Evolutionary conservation across 2,888 invertebrate genomes (phyloP).

Genomic region (Andrena chrysosceles): DNA sequence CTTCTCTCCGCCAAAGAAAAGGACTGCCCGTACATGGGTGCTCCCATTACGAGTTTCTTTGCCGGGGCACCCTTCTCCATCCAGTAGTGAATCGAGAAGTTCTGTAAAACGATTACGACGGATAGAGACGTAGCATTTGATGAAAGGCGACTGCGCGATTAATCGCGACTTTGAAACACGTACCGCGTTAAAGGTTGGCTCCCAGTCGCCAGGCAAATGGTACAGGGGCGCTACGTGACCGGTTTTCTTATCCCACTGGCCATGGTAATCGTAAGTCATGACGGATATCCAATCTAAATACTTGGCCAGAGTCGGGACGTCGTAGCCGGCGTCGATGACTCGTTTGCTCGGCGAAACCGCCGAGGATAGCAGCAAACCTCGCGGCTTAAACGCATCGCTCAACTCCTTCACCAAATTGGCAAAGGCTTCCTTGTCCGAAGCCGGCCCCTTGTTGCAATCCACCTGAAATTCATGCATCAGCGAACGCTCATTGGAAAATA

Average conservation of each 20-base stretch:
- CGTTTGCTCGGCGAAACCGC: slow-evolving; percentile 94
- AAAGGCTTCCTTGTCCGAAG: slow-evolving; percentile 93
- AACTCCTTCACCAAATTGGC: slow-evolving; percentile 91
- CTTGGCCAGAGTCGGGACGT: slow-evolving; percentile 90
- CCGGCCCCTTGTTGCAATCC: slow-evolving; percentile 93
- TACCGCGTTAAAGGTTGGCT: slow-evolving; percentile 92
- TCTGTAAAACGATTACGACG: slow-evolving; percentile 85
- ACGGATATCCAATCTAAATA: slow-evolving; percentile 96
- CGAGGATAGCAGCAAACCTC: slow-evolving; percentile 91
- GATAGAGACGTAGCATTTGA: too few relatives aligned
- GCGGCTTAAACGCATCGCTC: slow-evolving; percentile 89
- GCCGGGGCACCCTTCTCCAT: slow-evolving; percentile 92
- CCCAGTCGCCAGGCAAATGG: slow-evolving; percentile 90
- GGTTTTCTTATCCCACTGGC: slow-evolving; percentile 96
- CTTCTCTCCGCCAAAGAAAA: slow-evolving; percentile 91
- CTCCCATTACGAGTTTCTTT: slow-evolving; percentile 93
- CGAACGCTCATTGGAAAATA: background rate
- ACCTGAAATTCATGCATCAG: slow-evolving; percentile 85
- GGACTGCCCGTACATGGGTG: slow-evolving; percentile 96
- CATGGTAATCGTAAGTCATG: slow-evolving; percentile 96
- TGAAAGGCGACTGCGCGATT: background rate
- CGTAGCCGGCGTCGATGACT: slow-evolving; percentile 94
- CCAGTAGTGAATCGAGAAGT: slow-evolving; percentile 96
- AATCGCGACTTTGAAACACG: background rate
- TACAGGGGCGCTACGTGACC: slow-evolving; percentile 97